These are phyloP conservation scores for Saxicola maurus DNA, from an alignment of 2,797 vertebrate species.

Conservation along the genomic window DNA sequence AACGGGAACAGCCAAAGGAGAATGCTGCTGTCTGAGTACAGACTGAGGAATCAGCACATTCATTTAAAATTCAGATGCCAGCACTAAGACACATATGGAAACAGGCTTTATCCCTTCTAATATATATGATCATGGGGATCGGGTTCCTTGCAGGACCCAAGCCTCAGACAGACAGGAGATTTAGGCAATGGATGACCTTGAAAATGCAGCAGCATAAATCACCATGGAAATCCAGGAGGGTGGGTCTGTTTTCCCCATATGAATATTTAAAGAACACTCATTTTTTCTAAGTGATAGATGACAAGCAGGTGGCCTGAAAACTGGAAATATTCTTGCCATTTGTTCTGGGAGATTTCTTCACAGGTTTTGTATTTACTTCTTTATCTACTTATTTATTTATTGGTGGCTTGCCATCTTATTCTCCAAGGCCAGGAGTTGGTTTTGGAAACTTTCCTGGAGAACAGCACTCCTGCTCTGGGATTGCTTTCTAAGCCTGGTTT, in stretches of 20 bases:
- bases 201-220: constrained; percentile 52
- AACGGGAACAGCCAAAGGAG: neutral
- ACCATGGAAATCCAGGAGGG: constrained; percentile 28
- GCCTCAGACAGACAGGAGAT: constrained; percentile 48
- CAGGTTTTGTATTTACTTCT: constrained; percentile 50
- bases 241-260: constrained; percentile 47
- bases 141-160: constrained; percentile 38
- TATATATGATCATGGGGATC: constrained; percentile 42
- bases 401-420: constrained; percentile 52
- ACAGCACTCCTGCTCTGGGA: neutral
- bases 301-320: constrained; percentile 59
- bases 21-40: neutral
- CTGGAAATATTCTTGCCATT: constrained; percentile 42
- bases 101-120: constrained; percentile 31
- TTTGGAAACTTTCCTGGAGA: constrained; percentile 55
- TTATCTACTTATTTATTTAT: constrained; percentile 61
- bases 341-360: constrained; percentile 44
- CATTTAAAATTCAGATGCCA: constrained; percentile 53
- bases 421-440: constrained; percentile 40
- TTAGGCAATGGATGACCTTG: constrained; percentile 49
- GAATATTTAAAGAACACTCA: constrained; percentile 47
- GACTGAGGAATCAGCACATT: constrained; percentile 48
- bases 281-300: constrained; percentile 60
- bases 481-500: constrained; percentile 41
- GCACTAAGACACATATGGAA: constrained; percentile 41